Base-by-base conservation (phyloP, 2,888 invertebrate species). In the Clusia tigrina region DNA sequence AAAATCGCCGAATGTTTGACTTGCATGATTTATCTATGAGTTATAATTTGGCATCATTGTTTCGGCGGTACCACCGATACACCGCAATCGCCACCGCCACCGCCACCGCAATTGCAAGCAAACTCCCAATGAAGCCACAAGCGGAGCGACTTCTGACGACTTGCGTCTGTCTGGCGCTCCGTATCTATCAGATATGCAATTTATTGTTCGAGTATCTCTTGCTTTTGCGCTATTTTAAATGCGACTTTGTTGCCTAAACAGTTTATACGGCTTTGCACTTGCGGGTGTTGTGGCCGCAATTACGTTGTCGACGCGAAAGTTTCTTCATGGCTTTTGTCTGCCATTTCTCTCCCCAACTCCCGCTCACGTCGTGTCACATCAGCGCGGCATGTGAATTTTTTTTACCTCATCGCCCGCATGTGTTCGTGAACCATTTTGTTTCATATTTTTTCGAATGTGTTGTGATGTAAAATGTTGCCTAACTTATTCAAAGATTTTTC, bases 11-110 rank as follows among this genome's bases (percentile, higher is more conserved):
- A 62, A 75, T n/a, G 77, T 77, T 77, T 76, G 75, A 76, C 75
- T 75, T 75, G 76, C 78, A 77, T 75, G 75, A 75, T 75, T 75
- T 75, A 75, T 75, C 75, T 76, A 76, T n/a, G n/a, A n/a, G n/a
- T n/a, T n/a, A n/a, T 75, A 75, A 75, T 75, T 75, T 75, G 74
- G 67, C 69, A 77, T 77, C 77, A 72, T 68, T 65, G 69, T 58
- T 42, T 38, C 48, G 18, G 48, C 48, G n/a, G n/a, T n/a, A n/a
- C n/a, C n/a, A n/a, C n/a, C n/a, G n/a, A n/a, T n/a, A n/a, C 48
- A 22, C 48, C 42, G n/a, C 42, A 5, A 42, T 17, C n/a, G 42
- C 42, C 42, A n/a, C 42, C n/a, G 42, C n/a, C n/a, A 17, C 42
- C 9, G 42, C n/a, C 42, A 42, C n/a, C 48, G 15, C 32, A 32